Conservation (phyloP, 92 coral and sea anemone species). For the Porites divaricata region DNA sequence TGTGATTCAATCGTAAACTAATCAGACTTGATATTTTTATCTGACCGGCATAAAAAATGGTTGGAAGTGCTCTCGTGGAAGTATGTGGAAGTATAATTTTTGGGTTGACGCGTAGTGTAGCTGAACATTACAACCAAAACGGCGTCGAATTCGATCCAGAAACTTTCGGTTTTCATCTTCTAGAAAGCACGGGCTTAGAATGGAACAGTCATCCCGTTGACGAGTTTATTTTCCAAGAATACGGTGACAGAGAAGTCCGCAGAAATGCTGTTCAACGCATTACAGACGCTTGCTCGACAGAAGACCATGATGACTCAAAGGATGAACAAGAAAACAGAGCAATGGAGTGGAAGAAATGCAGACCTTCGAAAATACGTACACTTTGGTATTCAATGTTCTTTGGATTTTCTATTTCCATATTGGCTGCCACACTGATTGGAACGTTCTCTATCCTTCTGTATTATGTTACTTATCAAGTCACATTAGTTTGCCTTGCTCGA, state of each 20-base stretch:
- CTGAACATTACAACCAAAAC: too few species aligned
- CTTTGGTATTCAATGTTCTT: slow-evolving; percentile 1
- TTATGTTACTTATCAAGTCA: neutral
- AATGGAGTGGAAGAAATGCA: slow-evolving; percentile 30
- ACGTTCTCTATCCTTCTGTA: neutral
- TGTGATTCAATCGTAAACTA: too few species aligned
- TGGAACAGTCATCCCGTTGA: neutral
- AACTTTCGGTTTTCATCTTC: neutral
- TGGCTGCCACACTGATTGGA: neutral
- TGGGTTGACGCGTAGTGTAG: too few species aligned
- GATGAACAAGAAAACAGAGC: neutral
- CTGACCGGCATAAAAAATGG: too few species aligned
- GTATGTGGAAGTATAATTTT: neutral
- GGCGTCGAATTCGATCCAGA: too few species aligned
- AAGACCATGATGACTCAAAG: neutral
- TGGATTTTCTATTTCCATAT: neutral
- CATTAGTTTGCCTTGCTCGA: neutral
- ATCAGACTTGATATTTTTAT: too few species aligned
- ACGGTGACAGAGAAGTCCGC: neutral
- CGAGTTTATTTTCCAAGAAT: too few species aligned
- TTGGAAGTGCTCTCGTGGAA: neutral
- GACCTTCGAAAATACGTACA: slow-evolving; percentile 7
- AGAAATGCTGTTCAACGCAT: neutral
- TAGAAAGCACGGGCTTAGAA: slow-evolving; percentile 4
- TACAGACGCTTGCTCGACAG: neutral